phyloP scores from a whole-genome alignment of 2,888 invertebrate genomes.

The Fabriciana adippe region DNA sequence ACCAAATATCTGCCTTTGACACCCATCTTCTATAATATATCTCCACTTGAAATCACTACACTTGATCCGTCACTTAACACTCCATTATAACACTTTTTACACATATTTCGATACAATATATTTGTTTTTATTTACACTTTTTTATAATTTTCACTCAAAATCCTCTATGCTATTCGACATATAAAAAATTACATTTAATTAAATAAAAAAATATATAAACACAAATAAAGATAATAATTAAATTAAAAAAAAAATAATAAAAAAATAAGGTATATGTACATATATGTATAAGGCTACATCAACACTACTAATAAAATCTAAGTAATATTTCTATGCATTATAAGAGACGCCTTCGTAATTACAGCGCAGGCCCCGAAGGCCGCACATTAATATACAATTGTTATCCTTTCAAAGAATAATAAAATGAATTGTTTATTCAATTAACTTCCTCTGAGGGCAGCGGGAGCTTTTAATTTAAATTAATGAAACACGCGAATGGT shows the following conservation, averaged over 20 bases:
- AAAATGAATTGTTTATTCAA: slow-evolving; percentile 7
- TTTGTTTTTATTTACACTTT: too few species aligned
- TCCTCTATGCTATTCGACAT: too few species aligned
- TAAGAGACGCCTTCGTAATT: slow-evolving; percentile 10
- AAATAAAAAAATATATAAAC: too few species aligned
- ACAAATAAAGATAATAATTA: too few species aligned
- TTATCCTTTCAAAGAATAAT: slow-evolving; percentile 24
- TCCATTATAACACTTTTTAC: neutral
- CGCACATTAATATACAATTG: slow-evolving; percentile 13
- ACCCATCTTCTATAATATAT: slow-evolving; percentile 53
- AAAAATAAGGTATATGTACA: too few species aligned
- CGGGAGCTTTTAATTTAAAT: slow-evolving; percentile 13
- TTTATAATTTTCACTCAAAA: too few species aligned
- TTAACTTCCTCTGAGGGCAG: slow-evolving; percentile 6
- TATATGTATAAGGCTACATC: neutral
- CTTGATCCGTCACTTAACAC: slow-evolving; percentile 11
- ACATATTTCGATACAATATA: neutral
- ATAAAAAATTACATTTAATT: too few species aligned
- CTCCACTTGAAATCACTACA: slow-evolving; percentile 11
- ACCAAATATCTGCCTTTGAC: slow-evolving; percentile 70
- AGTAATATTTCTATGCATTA: neutral
- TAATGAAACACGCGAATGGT: slow-evolving; percentile 10
- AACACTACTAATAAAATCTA: neutral
- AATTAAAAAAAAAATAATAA: too few species aligned
- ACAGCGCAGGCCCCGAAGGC: slow-evolving; percentile 4